Percentiles rank a stretch among this genome's conserved stretches.
Conservation (phyloP, 2,888 invertebrate species). For the Brachypterus glaber region DNA sequence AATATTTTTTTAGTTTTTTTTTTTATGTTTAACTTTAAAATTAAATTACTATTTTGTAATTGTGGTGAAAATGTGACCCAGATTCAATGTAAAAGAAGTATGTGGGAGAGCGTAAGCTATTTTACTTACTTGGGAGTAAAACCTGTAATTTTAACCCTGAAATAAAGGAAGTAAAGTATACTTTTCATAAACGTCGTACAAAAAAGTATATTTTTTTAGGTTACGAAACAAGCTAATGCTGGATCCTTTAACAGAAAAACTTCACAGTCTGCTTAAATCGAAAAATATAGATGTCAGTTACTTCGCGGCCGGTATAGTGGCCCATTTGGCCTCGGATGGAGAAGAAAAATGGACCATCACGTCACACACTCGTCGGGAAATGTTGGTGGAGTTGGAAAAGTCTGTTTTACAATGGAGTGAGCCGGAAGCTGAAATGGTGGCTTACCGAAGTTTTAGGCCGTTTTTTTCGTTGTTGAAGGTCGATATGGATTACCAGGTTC, state of each 20-base stretch:
- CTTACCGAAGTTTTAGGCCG: constrained; percentile 60
- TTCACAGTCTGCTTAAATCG: constrained; percentile 39
- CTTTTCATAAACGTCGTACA: not conserved
- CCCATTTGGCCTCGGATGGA: constrained; percentile 56
- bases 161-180: not conserved
- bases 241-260: constrained; percentile 27
- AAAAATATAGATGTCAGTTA: constrained; percentile 59
- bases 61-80: too few species aligned
- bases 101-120: too few species aligned
- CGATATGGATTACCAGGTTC: constrained; percentile 53
- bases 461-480: constrained; percentile 56
- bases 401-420: constrained; percentile 57
- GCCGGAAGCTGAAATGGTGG: constrained; percentile 67
- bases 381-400: constrained; percentile 46
- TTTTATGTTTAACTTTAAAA: too few species aligned
- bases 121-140: too few species aligned
- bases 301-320: constrained; percentile 64
- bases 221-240: constrained; percentile 31
- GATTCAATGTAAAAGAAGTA: too few species aligned
- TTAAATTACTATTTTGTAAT: too few species aligned
- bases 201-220: constrained; percentile 2
- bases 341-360: constrained; percentile 41
- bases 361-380: constrained; percentile 29
- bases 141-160: constrained; percentile 13
- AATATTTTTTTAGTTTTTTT: too few species aligned